Base-by-base conservation (phyloP, 2,113 vertebrate species). In the Thomomys bottae region DNA sequence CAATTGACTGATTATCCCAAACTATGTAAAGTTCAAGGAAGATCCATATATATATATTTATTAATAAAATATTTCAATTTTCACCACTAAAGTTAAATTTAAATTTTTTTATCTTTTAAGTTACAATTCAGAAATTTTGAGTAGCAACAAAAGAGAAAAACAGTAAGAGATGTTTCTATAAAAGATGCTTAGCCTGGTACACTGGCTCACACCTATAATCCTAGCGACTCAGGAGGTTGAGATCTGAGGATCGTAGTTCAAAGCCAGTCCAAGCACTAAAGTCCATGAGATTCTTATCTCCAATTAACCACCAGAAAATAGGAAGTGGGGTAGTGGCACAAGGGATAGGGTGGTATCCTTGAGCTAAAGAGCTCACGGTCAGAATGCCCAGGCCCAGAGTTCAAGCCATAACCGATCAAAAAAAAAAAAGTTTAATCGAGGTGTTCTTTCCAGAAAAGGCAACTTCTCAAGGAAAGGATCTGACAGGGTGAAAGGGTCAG, bases 81-180 rank as follows among this genome's bases (percentile, higher is more conserved):
- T 84, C 67, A 14, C 85, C 61, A 88, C 32, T 73, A 49, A 59
- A 49, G 4, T 90, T 90, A 91, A 94, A 91, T 78, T 72, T 77
- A 71, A 20, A 80, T 80, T 94, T 86, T 32, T 89, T 34, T 8
- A 32, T 87, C 30, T 76, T 88, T 91, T 72, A 38, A 94, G 89
- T 54, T 54, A 84, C 75, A 85, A 80, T 32, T 81, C 2, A 91
- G 88, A 92, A 63, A n/a, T 34, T n/a, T 4, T 63, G 17, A 59
- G 20, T 87, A 71, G 73, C 24, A 94, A 59, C 76, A 36, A 92
- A 28, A 85, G 75, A 59, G 90, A 54, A 77, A 89, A 78, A 20
- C 15, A 70, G 36, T 57, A 92, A 85, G 28, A 83, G 11, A 70
- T 89, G 9, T 30, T 54, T 28, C 7, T 12, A 76, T 57, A 4